Evolutionary conservation across 1,140 invertebrate species (phyloP), one percentile per base, ranked within the genome.

Genomic region (Drosophila mauritiana): DNA sequence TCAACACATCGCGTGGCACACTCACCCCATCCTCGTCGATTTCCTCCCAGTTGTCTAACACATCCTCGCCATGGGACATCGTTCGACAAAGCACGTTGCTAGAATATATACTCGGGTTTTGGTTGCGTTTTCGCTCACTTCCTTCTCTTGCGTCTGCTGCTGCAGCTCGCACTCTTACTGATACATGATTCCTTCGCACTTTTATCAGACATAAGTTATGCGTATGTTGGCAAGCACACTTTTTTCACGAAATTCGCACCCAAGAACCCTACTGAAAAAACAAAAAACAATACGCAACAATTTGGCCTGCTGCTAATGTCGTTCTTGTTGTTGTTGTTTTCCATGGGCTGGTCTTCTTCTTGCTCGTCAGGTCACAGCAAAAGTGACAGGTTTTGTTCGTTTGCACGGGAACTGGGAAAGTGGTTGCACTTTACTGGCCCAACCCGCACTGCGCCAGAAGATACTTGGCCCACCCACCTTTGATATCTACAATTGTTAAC

Each of bases 41-140:
- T 93, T 97, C 95, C 93, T 97, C 96, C 96, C 96, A 97, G 93
- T 95, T 96, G 92, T 97, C 96, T 82, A 95, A 94, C 89, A 95
- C 94, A 81, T 95, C 94, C 76, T 94, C 94, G 78, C 93, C 93
- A 67, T 93, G 89, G 70, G 93, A 94, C 93, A 94, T 93, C 83
- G 86, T 88, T 75, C 52, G 67, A 45, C 65, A 42, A 51, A 86
- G 59, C 79, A 86, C 83, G 78, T 75, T 86, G 82, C 25, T 52
- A 39, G 40, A 42, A 40, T 69, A 57, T 78, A 54, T 72, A 62
- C 45, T 74, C 49, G 70, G 46, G 39, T 75, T 48, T 61, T 36
- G 46, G 36, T 75, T 48, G 64, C 39, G 57, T 62, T 73, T 58
- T 54, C 27, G 49, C 68, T 90, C 86, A 90, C 86, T 91, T 90